Evolutionary conservation across 2,797 vertebrate species (phyloP), one percentile per base, ranked within the genome.

Genomic region (Xyrichtys novacula): DNA sequence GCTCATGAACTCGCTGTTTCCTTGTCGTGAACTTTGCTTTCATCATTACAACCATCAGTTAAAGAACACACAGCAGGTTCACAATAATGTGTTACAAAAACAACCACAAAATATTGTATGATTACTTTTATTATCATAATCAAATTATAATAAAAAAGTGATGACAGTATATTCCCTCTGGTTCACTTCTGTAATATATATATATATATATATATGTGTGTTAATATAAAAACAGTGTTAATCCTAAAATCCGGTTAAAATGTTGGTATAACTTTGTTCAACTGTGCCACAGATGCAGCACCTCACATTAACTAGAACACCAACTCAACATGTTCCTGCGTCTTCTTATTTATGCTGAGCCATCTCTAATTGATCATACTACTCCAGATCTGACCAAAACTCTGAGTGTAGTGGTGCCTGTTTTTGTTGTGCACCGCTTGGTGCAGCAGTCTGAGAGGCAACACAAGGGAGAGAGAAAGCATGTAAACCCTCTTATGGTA

Each of bases 111-210:
- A 50, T 32, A 55, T 20, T n/a, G 23, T 28, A 31, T 12, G 31
- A 64, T 81, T 54, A 60, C 73, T 63, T 5, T 38, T 57, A 17
- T 80, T 61, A 77, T 81, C 61, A 78, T 74, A 61, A 62, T 38
- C 3, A 0, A 42, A 40, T 75, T 68, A 66, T 68, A 77, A 83
- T 46, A 74, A 67, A 75, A 70, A 57, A 55, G 71, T 54, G 68
- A 80, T 47, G 28, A 19, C 0, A 0, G n/a, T 12, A 4, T 42
- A n/a, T 67, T 22, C 42, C 60, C 17, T 54, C 53, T 42, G n/a
- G 12, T 46, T 66, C 48, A 26, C 23, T 52, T 26, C 64, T 26
- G 38, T 31, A 9, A 34, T n/a, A n/a, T n/a, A n/a, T n/a, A n/a
- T n/a, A n/a, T n/a, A n/a, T n/a, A n/a, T n/a, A n/a, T n/a, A n/a